Evolutionary conservation across 2,888 invertebrate genomes (phyloP).

Genomic region (Neoscelio sp.): DNA sequence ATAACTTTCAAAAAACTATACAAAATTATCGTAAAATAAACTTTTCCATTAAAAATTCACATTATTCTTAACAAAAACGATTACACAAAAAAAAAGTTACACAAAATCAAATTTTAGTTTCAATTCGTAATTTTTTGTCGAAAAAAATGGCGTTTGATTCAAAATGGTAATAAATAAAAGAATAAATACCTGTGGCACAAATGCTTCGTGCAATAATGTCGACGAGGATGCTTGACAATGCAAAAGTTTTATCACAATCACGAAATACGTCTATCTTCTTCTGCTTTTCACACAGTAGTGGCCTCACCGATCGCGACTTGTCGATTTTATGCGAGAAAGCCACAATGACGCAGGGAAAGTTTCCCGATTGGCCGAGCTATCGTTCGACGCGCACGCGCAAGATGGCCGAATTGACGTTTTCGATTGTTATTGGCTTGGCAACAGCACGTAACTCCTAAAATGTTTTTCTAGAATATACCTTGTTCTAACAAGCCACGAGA

Average conservation of each 20-base stretch:
- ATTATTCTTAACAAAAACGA: too few species aligned
- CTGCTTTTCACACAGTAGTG: slow-evolving; percentile 12
- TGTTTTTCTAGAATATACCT: too few species aligned
- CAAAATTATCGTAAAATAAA: too few species aligned
- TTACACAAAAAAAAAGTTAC: too few species aligned
- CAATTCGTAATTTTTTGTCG: too few species aligned
- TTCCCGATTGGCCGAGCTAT: background rate
- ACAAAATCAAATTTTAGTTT: too few species aligned
- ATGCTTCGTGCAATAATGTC: slow-evolving; percentile 22
- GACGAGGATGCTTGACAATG: background rate
- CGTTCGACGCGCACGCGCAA: background rate
- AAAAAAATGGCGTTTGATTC: too few species aligned
- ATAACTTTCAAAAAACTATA: too few species aligned
- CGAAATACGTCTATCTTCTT: slow-evolving; percentile 21
- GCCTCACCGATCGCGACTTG: slow-evolving; percentile 15
- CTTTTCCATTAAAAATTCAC: too few species aligned
- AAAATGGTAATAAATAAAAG: too few species aligned
- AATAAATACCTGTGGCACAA: slow-evolving; percentile 52
- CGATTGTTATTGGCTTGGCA: slow-evolving; percentile 18
- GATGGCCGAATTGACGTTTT: slow-evolving; percentile 5
- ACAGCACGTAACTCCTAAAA: slow-evolving; percentile 19
- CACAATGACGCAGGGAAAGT: slow-evolving; percentile 31
- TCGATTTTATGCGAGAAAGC: slow-evolving; percentile 25
- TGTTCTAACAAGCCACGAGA: too few species aligned
- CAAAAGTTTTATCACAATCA: slow-evolving; percentile 10